These are phyloP conservation scores for Oegoconia quadripuncta DNA, from an alignment of 2,888 invertebrate genomes.

Conservation along the genomic window DNA sequence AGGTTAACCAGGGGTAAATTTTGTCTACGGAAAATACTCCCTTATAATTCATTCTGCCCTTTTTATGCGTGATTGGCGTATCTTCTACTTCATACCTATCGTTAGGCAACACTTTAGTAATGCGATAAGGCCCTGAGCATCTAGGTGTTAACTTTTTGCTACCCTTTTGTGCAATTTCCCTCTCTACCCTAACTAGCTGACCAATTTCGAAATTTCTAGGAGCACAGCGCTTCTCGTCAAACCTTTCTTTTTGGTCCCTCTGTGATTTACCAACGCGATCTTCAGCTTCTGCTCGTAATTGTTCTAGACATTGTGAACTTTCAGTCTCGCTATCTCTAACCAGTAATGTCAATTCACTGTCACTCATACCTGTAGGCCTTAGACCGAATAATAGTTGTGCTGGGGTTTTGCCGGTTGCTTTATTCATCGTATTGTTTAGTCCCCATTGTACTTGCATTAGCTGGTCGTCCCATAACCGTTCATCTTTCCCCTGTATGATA, in stretches of 20 bases:
- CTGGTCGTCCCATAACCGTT: conserved; percentile 8
- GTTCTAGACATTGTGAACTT: no score
- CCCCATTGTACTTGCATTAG: conserved; percentile 14
- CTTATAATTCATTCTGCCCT: no score
- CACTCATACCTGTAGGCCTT: no score
- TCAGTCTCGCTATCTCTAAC: no score
- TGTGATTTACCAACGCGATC: no score
- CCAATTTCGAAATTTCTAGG: neutral
- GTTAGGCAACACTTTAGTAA: conserved; percentile 8
- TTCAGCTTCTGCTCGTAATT: no score
- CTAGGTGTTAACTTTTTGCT: conserved; percentile 14
- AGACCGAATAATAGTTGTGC: neutral
- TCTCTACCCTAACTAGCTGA: conserved; percentile 9
- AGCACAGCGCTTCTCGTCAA: neutral
- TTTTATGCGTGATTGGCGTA: no score
- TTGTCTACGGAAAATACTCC: no score
- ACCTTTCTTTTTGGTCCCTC: no score
- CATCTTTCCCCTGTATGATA: neutral
- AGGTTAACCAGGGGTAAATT: no score
- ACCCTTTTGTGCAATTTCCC: conserved; percentile 9
- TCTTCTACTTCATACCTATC: no score
- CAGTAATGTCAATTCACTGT: no score
- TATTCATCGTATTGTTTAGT: conserved; percentile 17
- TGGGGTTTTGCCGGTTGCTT: conserved; percentile 3
- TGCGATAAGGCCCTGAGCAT: conserved; percentile 13